A percentile compares a stretch with the other conserved stretches of the same genome.
Evolutionary conservation across 1,140 invertebrate species (phyloP).

Genomic region (Pollicipes pollicipes): DNA sequence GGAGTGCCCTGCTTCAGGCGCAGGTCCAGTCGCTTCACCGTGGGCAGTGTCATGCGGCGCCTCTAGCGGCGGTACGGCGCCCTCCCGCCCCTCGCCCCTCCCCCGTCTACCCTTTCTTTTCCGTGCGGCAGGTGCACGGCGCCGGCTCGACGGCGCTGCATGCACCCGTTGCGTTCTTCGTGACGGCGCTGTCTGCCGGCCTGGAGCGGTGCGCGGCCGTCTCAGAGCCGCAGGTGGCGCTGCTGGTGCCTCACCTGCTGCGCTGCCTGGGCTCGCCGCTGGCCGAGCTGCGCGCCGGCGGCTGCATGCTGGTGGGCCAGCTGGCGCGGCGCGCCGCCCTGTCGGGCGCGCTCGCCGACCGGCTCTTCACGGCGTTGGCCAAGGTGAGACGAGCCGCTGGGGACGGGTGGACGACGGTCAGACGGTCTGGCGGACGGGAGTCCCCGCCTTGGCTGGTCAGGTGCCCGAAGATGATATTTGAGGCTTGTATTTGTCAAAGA

Average conservation of each 20-base stretch:
- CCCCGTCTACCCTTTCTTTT: too few relatives aligned
- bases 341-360: background rate
- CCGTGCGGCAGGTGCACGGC: background rate
- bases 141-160: background rate
- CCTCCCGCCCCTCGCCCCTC: too few relatives aligned
- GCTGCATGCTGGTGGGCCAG: slow-evolving; percentile 50
- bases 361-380: background rate
- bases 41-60: too few relatives aligned
- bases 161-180: background rate
- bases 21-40: too few relatives aligned
- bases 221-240: slow-evolving; percentile 45
- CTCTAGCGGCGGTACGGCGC: too few relatives aligned
- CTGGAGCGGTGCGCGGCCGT: background rate
- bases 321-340: slow-evolving; percentile 38
- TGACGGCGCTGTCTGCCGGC: background rate
- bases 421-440: too few relatives aligned
- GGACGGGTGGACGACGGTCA: too few relatives aligned
- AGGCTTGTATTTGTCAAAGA: too few relatives aligned
- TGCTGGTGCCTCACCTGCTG: slow-evolving; percentile 46
- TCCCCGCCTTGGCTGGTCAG: too few relatives aligned
- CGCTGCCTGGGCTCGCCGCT: slow-evolving; percentile 45
- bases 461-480: too few relatives aligned
- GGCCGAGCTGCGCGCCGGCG: slow-evolving; percentile 47
- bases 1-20: too few relatives aligned
- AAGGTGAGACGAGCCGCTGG: background rate